Evolutionary conservation across 2,888 invertebrate species (phyloP).

Genomic region (Spilarctia lutea): DNA sequence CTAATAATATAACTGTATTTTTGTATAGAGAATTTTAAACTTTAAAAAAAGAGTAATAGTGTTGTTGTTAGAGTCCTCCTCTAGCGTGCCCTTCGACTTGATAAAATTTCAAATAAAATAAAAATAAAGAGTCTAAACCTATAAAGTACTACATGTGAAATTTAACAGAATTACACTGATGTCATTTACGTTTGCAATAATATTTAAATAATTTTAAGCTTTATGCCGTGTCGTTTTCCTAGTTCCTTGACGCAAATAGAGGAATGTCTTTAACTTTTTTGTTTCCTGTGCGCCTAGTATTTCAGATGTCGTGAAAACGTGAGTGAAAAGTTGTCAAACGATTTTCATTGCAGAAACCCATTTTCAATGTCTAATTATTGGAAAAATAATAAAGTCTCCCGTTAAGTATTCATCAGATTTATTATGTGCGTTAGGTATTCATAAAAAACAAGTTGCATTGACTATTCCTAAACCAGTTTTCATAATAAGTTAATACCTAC

Average conservation of each 20-base stretch:
- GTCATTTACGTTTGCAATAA: background rate
- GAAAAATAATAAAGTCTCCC: background rate
- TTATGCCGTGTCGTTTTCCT: background rate
- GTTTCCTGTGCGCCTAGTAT: slow-evolving; percentile 62
- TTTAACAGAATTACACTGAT: background rate
- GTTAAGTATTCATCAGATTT: background rate
- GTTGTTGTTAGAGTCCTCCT: too few relatives aligned
- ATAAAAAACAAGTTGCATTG: background rate
- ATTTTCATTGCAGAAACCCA: slow-evolving; percentile 42
- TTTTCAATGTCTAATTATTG: background rate
- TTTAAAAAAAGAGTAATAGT: too few relatives aligned
- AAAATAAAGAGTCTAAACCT: too few relatives aligned
- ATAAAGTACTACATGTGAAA: background rate
- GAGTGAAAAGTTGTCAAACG: slow-evolving; percentile 62
- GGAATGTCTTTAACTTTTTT: slow-evolving; percentile 35
- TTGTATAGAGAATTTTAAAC: too few relatives aligned
- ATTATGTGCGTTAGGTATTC: background rate
- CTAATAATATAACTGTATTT: background rate
- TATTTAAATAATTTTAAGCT: background rate
- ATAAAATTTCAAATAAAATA: too few relatives aligned
- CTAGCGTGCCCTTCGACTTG: too few relatives aligned
- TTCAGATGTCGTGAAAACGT: slow-evolving; percentile 72
- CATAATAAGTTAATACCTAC: too few relatives aligned
- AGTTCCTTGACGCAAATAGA: slow-evolving; percentile 26
- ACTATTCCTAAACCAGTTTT: background rate